phyloP scores from a whole-genome alignment of 2,797 vertebrate species.

The Sebastes vulpes region DNA sequence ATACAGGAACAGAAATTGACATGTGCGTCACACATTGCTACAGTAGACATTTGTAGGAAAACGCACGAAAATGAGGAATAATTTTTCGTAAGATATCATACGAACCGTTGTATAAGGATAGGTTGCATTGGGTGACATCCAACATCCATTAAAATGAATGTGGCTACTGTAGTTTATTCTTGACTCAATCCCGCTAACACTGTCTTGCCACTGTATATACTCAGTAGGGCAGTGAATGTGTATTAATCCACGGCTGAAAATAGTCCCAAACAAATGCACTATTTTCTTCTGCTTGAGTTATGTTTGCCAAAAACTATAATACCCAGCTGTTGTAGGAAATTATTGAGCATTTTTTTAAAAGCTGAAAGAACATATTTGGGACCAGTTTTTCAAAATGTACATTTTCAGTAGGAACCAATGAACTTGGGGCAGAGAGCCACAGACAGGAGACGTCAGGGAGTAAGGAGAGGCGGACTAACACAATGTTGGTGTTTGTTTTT shows the following conservation, averaged over 20 bases:
- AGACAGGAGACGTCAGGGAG: background rate
- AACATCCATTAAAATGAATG: background rate
- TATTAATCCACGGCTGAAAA: background rate
- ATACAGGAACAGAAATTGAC: rapidly evolving
- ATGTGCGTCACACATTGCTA: too few relatives aligned
- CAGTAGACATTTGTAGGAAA: too few relatives aligned
- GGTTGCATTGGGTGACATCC: background rate
- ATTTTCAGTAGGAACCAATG: background rate
- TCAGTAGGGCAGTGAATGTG: background rate
- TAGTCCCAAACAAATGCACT: background rate
- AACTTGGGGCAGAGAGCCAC: background rate
- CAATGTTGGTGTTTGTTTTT: background rate
- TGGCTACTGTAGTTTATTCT: background rate
- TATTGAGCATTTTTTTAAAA: background rate
- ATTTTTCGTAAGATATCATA: too few relatives aligned
- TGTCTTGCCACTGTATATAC: background rate
- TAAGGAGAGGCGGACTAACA: background rate
- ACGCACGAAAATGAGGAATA: too few relatives aligned
- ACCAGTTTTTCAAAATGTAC: background rate
- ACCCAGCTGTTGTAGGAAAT: too few relatives aligned
- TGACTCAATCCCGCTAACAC: background rate
- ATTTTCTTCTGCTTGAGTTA: background rate
- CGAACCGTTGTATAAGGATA: background rate
- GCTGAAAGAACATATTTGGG: background rate
- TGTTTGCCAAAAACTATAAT: background rate